Evolutionary conservation across 2,797 vertebrate species (phyloP).

Genomic region (Manis pentadactyla): DNA sequence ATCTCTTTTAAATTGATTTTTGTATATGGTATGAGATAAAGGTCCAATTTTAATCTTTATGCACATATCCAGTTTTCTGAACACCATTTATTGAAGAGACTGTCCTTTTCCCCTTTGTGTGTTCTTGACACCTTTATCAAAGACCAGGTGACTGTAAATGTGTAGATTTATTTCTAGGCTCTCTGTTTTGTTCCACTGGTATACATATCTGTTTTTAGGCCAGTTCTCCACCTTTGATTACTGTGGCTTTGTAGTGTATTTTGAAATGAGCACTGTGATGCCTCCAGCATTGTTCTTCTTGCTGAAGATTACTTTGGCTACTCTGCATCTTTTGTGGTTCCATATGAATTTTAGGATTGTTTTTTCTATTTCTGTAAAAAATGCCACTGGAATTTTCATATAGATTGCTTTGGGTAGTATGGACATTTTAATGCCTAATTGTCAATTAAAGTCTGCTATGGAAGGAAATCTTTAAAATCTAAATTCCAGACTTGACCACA

Average conservation of each 20-base stretch:
- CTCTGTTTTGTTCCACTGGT: background rate
- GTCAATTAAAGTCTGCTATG: background rate
- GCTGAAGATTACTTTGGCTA: background rate
- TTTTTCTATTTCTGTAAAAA: background rate
- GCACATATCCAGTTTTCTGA: background rate
- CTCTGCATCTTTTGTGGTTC: background rate
- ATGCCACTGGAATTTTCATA: background rate
- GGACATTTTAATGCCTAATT: slow-evolving; percentile 2
- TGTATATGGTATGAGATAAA: background rate
- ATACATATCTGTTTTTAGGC: background rate
- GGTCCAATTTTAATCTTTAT: background rate
- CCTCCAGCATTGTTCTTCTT: background rate
- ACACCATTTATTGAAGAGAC: background rate
- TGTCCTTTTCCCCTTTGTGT: background rate
- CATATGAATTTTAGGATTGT: background rate
- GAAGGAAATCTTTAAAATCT: slow-evolving; percentile 56
- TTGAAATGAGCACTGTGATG: background rate
- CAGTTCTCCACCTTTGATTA: background rate
- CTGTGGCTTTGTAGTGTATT: background rate
- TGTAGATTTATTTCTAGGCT: background rate
- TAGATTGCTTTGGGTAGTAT: background rate
- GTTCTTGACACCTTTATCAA: background rate
- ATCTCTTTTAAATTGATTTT: background rate
- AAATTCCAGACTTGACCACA: background rate
- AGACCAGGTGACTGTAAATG: background rate